Conservation (phyloP, 2,888 invertebrate genomes). For the Spodoptera picta region DNA sequence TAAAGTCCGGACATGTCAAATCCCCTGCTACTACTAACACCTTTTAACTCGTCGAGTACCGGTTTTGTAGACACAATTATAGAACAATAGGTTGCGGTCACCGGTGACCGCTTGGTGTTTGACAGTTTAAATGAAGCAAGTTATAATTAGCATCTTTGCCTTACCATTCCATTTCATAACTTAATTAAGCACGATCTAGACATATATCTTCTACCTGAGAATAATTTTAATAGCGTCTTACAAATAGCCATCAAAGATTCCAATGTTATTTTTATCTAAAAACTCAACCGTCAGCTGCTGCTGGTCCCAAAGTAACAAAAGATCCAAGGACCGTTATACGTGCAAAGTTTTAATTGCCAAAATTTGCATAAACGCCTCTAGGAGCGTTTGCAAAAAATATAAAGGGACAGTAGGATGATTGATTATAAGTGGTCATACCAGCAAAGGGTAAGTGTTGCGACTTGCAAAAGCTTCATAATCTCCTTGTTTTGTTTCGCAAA, state of each 20-base stretch:
- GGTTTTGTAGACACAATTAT: too few relatives aligned
- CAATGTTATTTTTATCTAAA: slow-evolving; percentile 41
- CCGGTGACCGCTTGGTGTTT: too few relatives aligned
- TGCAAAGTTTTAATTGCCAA: slow-evolving; percentile 78
- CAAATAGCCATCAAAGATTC: slow-evolving; percentile 6
- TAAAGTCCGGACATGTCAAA: too few relatives aligned
- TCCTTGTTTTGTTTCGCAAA: slow-evolving; percentile 34
- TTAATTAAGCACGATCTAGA: too few relatives aligned
- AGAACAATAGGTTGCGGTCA: too few relatives aligned
- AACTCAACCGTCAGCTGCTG: slow-evolving; percentile 71
- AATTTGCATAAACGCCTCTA: slow-evolving; percentile 81
- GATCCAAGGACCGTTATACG: slow-evolving; percentile 73
- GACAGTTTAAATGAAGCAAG: too few relatives aligned
- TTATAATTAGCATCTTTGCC: too few relatives aligned
- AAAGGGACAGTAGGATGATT: slow-evolving; percentile 67
- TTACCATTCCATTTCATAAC: too few relatives aligned
- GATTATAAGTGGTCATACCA: slow-evolving; percentile 70
- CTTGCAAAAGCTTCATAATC: slow-evolving; percentile 36
- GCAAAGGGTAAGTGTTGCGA: slow-evolving; percentile 35
- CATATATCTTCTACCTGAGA: not conserved
- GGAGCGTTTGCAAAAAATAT: slow-evolving; percentile 64
- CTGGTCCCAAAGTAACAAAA: slow-evolving; percentile 64
- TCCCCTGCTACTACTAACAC: too few relatives aligned
- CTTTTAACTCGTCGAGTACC: too few relatives aligned
- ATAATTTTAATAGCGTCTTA: not conserved